Evolutionary conservation across 2,113 vertebrate genomes (phyloP), one percentile per base, ranked within the genome.

Genomic region (Rhinoptilus africanus): DNA sequence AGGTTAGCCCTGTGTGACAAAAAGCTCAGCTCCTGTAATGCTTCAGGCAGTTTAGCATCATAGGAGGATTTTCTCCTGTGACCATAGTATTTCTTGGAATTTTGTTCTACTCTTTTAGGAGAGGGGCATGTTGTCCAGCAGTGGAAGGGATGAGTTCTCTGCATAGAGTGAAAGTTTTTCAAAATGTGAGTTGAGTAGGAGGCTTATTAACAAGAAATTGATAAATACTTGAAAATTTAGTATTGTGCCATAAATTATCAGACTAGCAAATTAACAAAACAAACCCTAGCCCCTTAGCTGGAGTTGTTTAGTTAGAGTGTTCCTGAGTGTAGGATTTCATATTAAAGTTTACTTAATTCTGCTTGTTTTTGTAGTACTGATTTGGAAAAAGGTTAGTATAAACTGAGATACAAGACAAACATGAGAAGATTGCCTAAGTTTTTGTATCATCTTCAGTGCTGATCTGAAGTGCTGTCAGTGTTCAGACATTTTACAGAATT

Each of bases 151-250:
- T 81, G 83, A 64, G 64, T 32, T 68, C 50, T 83, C 48, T 92
- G 48, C 56, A 24, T 20, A 28, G 17, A 43, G n/a, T 24, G 21
- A 17, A 68, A 41, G 39, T 37, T 41, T 76, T 67, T 56, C 14
- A 62, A 50, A 91, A n/a, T 85, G 45, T 85, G 91, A 91, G n/a
- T 91, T 97, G 75, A 84, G 81, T 88, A 88, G 88, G 45, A 57
- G 22, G 28, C 80, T 71, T 50, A 34, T 19, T 86, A 73, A 86
- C n/a, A 45, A 67, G 14, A 91, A 82, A 84, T 35, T 39, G 54
- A 60, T 89, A 54, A 45, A 48, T 34, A 57, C 22, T 63, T 51
- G 14, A 68, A 51, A 85, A 79, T 15, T 16, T 2, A 72, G 14
- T 81, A 39, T 34, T 43, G 26, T 69, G 37, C 37, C 26, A 34